Evolutionary conservation across 1,140 invertebrate genomes (phyloP).

Genomic region (Gyrodactylus bullatarudis): DNA sequence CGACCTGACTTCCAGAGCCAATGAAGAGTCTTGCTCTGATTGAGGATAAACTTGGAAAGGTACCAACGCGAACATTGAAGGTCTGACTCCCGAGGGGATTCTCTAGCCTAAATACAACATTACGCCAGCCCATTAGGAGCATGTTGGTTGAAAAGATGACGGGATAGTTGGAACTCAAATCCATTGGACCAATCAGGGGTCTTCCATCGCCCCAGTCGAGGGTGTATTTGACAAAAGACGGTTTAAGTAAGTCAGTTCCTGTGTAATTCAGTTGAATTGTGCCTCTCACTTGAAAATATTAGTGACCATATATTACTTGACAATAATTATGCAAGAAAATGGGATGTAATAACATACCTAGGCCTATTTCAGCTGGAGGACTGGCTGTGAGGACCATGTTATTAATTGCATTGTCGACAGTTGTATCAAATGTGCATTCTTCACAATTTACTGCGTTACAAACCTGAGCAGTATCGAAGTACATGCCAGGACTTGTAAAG

Average conservation of each 20-base stretch:
- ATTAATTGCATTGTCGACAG: neutral
- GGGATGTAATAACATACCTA: neutral
- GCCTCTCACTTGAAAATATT: neutral
- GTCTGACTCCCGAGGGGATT: neutral
- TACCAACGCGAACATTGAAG: neutral
- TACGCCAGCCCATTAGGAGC: neutral
- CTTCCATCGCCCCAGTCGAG: neutral
- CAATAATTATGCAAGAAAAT: neutral
- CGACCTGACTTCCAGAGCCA: neutral
- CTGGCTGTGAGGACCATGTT: neutral
- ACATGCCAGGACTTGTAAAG: neutral
- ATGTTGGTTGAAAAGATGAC: neutral
- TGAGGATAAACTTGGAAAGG: neutral
- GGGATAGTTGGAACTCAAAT: neutral
- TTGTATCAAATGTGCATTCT: neutral
- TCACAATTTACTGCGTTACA: neutral
- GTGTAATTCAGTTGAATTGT: neutral
- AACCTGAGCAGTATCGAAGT: neutral
- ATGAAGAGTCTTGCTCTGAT: neutral
- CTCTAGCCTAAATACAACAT: neutral
- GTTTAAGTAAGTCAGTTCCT: neutral
- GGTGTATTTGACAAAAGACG: neutral
- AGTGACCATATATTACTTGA: neutral
- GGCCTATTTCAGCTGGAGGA: neutral
- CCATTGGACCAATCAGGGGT: neutral